These are phyloP conservation scores for Prolemur simus DNA, from an alignment of 2,113 vertebrate genomes.

Conservation along the genomic window DNA sequence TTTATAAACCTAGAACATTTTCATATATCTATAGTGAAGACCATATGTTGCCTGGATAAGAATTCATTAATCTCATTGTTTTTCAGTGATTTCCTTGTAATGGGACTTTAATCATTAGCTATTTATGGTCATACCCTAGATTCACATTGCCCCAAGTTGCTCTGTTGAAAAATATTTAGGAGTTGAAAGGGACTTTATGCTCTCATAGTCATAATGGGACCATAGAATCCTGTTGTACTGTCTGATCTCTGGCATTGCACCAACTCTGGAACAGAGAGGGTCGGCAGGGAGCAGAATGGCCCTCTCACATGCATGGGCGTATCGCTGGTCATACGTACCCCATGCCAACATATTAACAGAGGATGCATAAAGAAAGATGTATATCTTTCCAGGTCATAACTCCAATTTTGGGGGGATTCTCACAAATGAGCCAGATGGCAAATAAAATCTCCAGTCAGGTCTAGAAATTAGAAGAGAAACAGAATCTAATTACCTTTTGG, in stretches of 20 bases:
- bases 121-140: not conserved
- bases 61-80: not conserved
- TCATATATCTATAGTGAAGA: conserved; percentile 26
- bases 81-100: not conserved
- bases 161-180: not conserved
- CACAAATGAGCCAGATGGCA: not conserved
- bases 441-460: not conserved
- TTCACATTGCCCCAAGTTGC: not conserved
- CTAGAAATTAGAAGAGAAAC: conserved; percentile 3
- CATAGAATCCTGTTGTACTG: not conserved
- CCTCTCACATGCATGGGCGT: not conserved
- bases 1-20: conserved; percentile 47
- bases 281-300: not conserved
- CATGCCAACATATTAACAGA: not conserved
- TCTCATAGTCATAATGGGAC: not conserved
- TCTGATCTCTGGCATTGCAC: not conserved
- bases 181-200: not conserved
- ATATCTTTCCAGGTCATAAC: not conserved
- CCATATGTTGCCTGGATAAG: conserved; percentile 15
- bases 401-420: not conserved
- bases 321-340: not conserved
- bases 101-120: not conserved
- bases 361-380: not conserved
- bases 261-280: not conserved
- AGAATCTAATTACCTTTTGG: not conserved